Evolutionary conservation across 2,113 vertebrate genomes (phyloP).

Genomic region (Hippocampus barbouri): DNA sequence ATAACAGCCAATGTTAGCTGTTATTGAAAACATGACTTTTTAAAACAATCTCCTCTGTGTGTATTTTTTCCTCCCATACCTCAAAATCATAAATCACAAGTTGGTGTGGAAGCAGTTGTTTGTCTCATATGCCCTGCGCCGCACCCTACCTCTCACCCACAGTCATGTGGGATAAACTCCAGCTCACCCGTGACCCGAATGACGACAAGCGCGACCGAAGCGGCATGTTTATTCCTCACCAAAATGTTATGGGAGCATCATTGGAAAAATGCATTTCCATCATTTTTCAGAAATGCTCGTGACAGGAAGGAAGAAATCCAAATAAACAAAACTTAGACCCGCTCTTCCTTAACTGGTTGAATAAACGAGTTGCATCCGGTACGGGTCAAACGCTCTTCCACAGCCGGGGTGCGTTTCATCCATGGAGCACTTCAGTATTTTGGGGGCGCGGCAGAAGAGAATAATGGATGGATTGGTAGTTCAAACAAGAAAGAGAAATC

Average conservation of each 20-base stretch:
- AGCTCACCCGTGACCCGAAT: neutral
- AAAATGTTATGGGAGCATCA: neutral
- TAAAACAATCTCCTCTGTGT: too few species aligned
- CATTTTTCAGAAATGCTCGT: neutral
- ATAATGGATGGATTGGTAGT: neutral
- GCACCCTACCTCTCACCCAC: too few species aligned
- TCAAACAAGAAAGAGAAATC: neutral
- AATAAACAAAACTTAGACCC: neutral
- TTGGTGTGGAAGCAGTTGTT: too few species aligned
- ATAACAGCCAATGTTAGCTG: too few species aligned
- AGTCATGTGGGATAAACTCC: too few species aligned
- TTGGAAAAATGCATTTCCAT: neutral
- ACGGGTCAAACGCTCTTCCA: neutral
- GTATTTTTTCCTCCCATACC: too few species aligned
- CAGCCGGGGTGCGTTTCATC: slow-evolving; percentile 56
- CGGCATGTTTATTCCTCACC: neutral
- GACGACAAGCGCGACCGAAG: neutral
- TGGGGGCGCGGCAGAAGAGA: slow-evolving; percentile 65
- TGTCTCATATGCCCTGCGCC: too few species aligned
- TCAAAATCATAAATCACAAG: too few species aligned
- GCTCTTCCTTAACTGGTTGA: neutral
- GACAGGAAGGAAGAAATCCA: neutral
- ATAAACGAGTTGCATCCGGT: neutral
- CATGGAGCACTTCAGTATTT: slow-evolving; percentile 90
- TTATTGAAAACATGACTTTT: too few species aligned